Base-by-base conservation (phyloP, 2,888 invertebrate genomes). In the Drosophila parthenogenetica region DNA sequence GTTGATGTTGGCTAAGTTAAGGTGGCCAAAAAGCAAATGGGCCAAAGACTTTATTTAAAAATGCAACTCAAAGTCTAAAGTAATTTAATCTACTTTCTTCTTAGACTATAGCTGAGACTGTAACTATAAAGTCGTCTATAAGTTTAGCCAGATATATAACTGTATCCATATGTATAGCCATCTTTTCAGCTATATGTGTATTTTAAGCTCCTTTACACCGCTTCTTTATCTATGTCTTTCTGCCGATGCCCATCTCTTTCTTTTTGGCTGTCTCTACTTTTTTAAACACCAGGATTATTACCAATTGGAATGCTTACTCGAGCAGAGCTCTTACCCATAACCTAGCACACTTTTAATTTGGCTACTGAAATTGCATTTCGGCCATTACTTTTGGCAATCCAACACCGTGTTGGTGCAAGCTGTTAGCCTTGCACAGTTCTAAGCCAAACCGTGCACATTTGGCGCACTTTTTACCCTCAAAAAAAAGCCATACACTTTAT, bases 401-500 rank as follows among this genome's bases (percentile, higher is more conserved):
- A 32, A 42, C 14, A n/a, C 5, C 17, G 3, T 11, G 5, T 10
- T 4, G 35, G 7, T 10, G 8, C 16, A 35, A 32, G 50, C 45
- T 50, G 42, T 58, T 58, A 55, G 25, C 46, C 8, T 35, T 25
- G 55, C 22, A 29, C 10, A 45, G 19, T 35, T 16, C 39, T 32
- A 48, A 48, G 17, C 49, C 7, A 43, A 17, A 45, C 40, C 39
- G 49, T 54, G 43, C 60, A 42, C 53, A 32, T 32, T 45, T 45
- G 37, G 19, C 39, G 43, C 35, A 35, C 57, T 43, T 43, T 42
- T 5, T 10, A 14, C 13, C 17, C 5, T 40, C 17, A 29, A 54
- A 29, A 17, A 54, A 39, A 37, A 10, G 8, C n/a, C 5, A n/a
- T 16, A 3, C n/a, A 4, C 13, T 17, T 17, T 1, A 22, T 4